Percentiles rank a stretch among this genome's conserved stretches.
Evolutionary conservation across 2,888 invertebrate species (phyloP).

Genomic region (Tenthredo livida): DNA sequence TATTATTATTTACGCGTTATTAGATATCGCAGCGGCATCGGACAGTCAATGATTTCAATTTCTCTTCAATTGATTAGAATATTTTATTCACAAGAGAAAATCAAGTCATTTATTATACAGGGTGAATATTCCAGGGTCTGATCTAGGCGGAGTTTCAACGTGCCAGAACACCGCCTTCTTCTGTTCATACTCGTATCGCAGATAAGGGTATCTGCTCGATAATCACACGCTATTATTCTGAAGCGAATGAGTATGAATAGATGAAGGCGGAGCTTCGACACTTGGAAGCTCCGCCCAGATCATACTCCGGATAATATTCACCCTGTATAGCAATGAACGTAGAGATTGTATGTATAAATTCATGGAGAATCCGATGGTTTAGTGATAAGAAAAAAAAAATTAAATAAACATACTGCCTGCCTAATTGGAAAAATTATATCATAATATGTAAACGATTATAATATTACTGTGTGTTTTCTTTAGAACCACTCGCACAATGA

Average conservation of each 20-base stretch:
- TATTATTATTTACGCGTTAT: constrained; percentile 10
- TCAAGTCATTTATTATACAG: not conserved
- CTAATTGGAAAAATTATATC: not conserved
- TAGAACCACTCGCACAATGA: constrained; percentile 30
- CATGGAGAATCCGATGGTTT: constrained; percentile 8
- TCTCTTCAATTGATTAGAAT: not conserved
- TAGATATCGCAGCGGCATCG: not conserved
- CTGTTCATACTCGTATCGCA: too few relatives aligned
- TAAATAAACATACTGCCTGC: constrained; percentile 30
- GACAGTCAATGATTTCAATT: constrained; percentile 7
- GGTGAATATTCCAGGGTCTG: too few relatives aligned
- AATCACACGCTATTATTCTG: too few relatives aligned
- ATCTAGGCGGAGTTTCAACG: too few relatives aligned
- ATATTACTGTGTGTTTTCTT: not conserved
- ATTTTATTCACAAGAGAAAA: not conserved
- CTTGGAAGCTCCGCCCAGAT: too few relatives aligned
- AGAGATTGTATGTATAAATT: not conserved
- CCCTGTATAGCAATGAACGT: not conserved
- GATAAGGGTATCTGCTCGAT: too few relatives aligned
- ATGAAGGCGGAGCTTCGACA: too few relatives aligned
- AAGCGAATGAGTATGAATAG: too few relatives aligned
- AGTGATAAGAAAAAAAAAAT: too few relatives aligned
- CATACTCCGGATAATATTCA: too few relatives aligned
- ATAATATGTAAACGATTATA: not conserved
- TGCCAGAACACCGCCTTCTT: too few relatives aligned